Evolutionary conservation across 2,113 vertebrate genomes (phyloP).

Genomic region (Zapornia atra): DNA sequence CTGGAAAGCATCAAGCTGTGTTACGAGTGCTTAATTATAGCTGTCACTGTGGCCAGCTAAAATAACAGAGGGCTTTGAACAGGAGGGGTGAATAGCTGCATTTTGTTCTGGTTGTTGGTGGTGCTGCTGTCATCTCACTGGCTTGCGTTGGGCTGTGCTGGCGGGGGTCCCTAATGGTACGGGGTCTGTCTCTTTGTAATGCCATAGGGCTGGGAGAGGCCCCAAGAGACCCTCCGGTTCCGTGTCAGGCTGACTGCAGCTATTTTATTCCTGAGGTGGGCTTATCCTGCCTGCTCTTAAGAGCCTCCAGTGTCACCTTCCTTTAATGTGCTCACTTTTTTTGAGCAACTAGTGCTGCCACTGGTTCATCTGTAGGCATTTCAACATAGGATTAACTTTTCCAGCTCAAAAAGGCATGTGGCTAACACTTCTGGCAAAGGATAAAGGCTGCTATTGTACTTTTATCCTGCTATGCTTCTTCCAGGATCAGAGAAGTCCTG

Average conservation of each 20-base stretch:
- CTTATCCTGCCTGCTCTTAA: neutral
- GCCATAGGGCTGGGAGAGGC: neutral
- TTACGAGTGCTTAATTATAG: neutral
- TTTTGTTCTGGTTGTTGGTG: neutral
- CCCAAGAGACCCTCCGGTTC: neutral
- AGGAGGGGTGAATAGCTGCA: neutral
- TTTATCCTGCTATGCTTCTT: neutral
- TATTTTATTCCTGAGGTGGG: neutral
- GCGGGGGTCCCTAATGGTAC: accelerated
- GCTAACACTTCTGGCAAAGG: neutral
- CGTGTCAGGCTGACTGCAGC: accelerated
- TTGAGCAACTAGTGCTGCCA: neutral
- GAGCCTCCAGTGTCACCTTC: neutral
- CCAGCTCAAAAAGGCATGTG: neutral
- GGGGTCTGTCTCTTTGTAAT: neutral
- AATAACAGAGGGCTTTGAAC: neutral
- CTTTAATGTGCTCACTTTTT: neutral
- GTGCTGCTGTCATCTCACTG: neutral
- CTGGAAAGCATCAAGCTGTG: neutral
- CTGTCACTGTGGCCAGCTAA: neutral
- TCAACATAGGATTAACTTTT: neutral
- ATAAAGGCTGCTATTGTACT: neutral
- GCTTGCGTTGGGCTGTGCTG: neutral
- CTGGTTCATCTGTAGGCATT: neutral
- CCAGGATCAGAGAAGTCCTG: neutral